Conservation (phyloP, 2,888 invertebrate species). For the Dasysyrphus albostriatus region DNA sequence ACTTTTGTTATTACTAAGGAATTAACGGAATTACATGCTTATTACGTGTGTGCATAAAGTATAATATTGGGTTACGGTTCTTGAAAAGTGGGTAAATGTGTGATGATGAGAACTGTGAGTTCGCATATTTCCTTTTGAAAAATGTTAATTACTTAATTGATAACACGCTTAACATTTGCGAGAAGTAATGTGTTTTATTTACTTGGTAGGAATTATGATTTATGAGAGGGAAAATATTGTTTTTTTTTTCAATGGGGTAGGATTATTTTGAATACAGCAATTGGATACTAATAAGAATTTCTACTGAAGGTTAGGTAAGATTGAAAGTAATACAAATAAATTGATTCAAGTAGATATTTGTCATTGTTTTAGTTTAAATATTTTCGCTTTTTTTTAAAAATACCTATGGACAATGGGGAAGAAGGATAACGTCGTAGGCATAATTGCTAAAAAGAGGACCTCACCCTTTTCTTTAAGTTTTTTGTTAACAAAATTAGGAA, state of each 20-base stretch:
- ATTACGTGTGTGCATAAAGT: conserved; percentile 30
- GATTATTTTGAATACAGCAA: not conserved
- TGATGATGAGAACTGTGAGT: conserved; percentile 26
- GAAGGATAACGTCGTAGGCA: too few relatives aligned
- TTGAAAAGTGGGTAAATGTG: conserved; percentile 52
- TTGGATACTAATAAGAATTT: not conserved
- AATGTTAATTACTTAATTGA: conserved; percentile 67
- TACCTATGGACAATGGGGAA: too few relatives aligned
- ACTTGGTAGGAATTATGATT: conserved; percentile 19
- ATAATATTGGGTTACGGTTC: conserved; percentile 57
- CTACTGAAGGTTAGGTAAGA: not conserved
- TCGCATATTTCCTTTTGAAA: conserved; percentile 28
- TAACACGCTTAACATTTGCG: conserved; percentile 30
- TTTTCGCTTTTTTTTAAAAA: too few relatives aligned
- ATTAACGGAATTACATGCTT: conserved; percentile 60
- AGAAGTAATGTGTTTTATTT: conserved; percentile 48
- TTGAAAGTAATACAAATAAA: not conserved
- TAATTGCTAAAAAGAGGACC: too few relatives aligned
- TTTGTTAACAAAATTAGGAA: too few relatives aligned
- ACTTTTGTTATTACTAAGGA: conserved; percentile 42
- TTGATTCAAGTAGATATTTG: too few relatives aligned
- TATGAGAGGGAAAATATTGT: not conserved
- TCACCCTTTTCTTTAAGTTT: too few relatives aligned
- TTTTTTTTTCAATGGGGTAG: conserved; percentile 4
- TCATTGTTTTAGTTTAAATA: too few relatives aligned